A percentile compares a stretch with the other conserved stretches of the same genome.
Evolutionary conservation across 2,888 invertebrate genomes (phyloP).

Genomic region (Acanthosepion esculentum): DNA sequence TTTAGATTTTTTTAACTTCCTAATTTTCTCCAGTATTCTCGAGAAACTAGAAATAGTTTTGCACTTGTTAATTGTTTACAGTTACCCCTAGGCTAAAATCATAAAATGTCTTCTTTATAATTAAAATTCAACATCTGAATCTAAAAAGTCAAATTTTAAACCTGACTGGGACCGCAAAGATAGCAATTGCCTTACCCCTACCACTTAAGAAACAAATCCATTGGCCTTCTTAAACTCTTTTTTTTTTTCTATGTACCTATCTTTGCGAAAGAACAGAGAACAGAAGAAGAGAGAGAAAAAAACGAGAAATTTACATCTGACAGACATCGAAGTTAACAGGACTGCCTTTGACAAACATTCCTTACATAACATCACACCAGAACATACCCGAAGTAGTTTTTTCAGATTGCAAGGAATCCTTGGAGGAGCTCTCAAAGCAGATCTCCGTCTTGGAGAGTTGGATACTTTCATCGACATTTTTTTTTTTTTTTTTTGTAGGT

Average conservation of each 20-base stretch:
- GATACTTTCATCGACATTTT: neutral
- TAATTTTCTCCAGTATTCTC: no score
- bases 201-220: neutral
- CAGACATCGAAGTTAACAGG: neutral
- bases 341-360: neutral
- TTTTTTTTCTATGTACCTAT: neutral
- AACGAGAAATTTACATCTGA: neutral
- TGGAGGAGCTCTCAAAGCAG: neutral
- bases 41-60: no score
- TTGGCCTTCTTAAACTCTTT: no score
- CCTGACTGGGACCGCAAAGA: neutral
- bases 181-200: neutral
- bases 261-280: neutral
- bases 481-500: no score
- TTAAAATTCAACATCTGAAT: no score
- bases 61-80: no score
- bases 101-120: no score
- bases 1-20: no score
- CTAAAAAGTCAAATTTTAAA: neutral
- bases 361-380: neutral
- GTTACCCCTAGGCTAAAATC: no score
- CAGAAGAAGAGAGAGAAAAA: no score
- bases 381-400: slow-evolving; percentile 43
- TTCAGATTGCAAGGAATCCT: slow-evolving; percentile 34
- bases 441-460: neutral